Base-by-base conservation (phyloP, 2,888 invertebrate species). In the Agriopis marginaria region DNA sequence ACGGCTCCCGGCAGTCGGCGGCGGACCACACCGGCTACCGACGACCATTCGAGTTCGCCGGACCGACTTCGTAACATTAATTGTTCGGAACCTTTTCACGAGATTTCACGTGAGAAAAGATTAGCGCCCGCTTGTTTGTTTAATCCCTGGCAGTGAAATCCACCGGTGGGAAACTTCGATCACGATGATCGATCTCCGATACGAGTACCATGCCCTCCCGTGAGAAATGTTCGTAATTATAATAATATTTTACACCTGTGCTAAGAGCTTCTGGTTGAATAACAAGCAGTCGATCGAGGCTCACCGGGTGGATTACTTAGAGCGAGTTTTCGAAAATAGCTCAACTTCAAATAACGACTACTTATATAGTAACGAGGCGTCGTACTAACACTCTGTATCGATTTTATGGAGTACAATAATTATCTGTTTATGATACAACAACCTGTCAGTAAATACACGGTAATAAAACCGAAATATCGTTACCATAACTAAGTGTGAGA, bases 101-200 rank as follows among this genome's bases (percentile, higher is more conserved):
- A 84, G 80, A 88, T 88, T 90, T 89, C 89, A 90, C 86, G 82
- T 88, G 89, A 88, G 89, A 90, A 84, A 83, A 81, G 91, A 93
- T 93, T 93, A 93, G 82, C 84, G 82, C 80, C 83, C 82, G 86
- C 89, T 86, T 84, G 86, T 89, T 88, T 87, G 83, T 84, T 89
- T 92, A 92, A 92, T 92, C 93, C 87, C 82, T 77, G 75, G 68
- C 79, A 76, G 78, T 75, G 78, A 81, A 77, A 79, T 73, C 72
- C 67, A 64, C 70, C 76, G 81, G 85, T 91, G 90, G 84, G 89
- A 91, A 90, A 85, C 79, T 76, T 77, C 73, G 74, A 74, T 73
- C 71, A 64, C 68, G 66, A 72, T 81, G 79, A 86, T 85, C 80
- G 81, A 77, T 81, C 77, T 81, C 75, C 75, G 79, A 78, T 75